Evolutionary conservation across 2,113 vertebrate genomes (phyloP).

Genomic region (Tachycineta bicolor): DNA sequence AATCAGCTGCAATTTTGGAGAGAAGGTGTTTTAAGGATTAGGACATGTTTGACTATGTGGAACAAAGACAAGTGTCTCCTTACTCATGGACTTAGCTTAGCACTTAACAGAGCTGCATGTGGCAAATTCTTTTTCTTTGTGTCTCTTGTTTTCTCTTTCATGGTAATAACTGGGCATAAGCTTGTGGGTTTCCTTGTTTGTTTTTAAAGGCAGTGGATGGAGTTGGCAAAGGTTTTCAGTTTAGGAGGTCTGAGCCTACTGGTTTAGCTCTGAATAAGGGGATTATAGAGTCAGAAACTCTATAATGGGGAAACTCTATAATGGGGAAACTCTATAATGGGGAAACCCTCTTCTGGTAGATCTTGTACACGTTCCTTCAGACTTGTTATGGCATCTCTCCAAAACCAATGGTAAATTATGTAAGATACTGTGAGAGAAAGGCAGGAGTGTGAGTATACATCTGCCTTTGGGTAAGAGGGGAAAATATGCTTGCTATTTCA

Average conservation of each 20-base stretch:
- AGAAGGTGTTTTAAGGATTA: not conserved
- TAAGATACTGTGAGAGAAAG: constrained; percentile 20
- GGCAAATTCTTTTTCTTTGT: constrained; percentile 29
- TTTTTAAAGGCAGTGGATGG: constrained; percentile 9
- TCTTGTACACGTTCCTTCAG: not conserved
- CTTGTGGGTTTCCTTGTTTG: constrained; percentile 48
- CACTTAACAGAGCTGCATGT: not conserved
- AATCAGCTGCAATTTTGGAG: not conserved
- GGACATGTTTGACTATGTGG: fast-evolving
- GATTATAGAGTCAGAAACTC: constrained; percentile 7
- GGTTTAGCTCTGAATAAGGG: constrained; percentile 11
- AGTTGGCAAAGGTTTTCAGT: not conserved
- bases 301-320: not conserved
- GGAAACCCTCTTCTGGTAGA: constrained; percentile 9
- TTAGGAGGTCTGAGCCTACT: not conserved
- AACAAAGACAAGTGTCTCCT: not conserved
- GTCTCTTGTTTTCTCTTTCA: constrained; percentile 22
- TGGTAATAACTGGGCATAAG: not conserved
- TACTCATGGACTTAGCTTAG: not conserved
- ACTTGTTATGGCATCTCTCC: not conserved
- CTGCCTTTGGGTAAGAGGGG: not conserved
- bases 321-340: not conserved
- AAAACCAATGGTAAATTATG: not conserved
- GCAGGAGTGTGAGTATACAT: not conserved
- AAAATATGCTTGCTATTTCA: not conserved